phyloP scores from a whole-genome alignment of 2,888 invertebrate genomes.

The Drosophila rubida region DNA sequence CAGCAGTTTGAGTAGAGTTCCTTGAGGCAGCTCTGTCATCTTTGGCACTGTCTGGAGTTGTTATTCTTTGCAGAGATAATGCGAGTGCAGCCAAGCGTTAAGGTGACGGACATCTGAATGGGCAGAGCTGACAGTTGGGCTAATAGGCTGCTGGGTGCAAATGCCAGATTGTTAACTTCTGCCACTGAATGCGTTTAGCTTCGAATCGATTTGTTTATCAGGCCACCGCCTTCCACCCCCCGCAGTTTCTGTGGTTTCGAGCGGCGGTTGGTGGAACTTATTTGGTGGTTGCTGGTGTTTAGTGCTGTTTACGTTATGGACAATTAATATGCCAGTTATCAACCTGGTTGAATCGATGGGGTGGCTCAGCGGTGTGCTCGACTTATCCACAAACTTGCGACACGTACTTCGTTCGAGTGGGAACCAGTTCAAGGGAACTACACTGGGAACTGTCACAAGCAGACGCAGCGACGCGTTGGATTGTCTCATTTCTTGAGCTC shows the following conservation, averaged over 20 bases:
- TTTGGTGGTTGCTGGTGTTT: conserved; percentile 15
- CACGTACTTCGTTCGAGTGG: neutral
- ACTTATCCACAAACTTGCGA: conserved; percentile 6
- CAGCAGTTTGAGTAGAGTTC: conserved; percentile 26
- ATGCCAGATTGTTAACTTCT: conserved; percentile 30
- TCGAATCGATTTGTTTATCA: conserved; percentile 23
- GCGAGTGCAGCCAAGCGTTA: conserved; percentile 52
- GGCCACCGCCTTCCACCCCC: neutral
- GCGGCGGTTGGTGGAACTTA: neutral
- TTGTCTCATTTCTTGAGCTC: conserved; percentile 39
- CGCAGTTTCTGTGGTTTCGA: conserved; percentile 11
- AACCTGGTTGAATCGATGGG: conserved; percentile 42
- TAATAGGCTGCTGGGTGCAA: conserved; percentile 33
- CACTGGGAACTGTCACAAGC: conserved; percentile 52
- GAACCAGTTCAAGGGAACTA: conserved; percentile 41
- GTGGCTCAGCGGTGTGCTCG: conserved; percentile 25
- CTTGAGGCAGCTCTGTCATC: conserved; percentile 18
- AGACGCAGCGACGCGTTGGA: conserved; percentile 46
- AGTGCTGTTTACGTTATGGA: conserved; percentile 45
- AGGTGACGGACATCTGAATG: conserved; percentile 40
- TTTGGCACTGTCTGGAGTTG: conserved; percentile 4
- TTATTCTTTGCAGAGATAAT: conserved; percentile 20
- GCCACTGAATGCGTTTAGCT: conserved; percentile 2
- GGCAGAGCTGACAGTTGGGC: conserved; percentile 15
- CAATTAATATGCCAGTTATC: conserved; percentile 63